A percentile compares a stretch with the other conserved stretches of the same genome.
phyloP scores from a whole-genome alignment of 1,140 invertebrate species.

The Zaprionus ornatus region DNA sequence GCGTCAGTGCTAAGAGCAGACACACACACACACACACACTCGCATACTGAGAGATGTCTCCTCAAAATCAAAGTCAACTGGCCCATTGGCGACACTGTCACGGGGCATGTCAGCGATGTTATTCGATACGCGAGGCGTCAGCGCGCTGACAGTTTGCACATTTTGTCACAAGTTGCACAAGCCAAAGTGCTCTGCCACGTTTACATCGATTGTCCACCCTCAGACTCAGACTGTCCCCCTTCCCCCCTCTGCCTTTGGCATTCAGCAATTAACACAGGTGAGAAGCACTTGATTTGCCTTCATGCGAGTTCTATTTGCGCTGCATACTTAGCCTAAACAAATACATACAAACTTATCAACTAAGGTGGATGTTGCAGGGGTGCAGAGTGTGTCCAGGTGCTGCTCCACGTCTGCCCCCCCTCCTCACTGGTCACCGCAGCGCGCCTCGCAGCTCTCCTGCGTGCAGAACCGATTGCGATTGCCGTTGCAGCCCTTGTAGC shows the following conservation, averaged over 20 bases:
- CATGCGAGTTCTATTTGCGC: conserved; percentile 30
- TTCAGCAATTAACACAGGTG: conserved; percentile 43
- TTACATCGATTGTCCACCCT: conserved; percentile 59
- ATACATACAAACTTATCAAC: conserved; percentile 54
- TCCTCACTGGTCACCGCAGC: conserved; percentile 59
- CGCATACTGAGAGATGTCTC: background rate
- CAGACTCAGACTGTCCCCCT: conserved; percentile 35
- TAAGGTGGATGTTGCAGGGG: conserved; percentile 10
- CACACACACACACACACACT: background rate
- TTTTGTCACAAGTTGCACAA: conserved; percentile 41
- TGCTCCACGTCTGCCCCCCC: no score
- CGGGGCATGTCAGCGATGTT: conserved; percentile 59
- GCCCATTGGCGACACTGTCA: conserved; percentile 70
- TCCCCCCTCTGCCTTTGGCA: conserved; percentile 12
- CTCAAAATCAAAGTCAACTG: conserved; percentile 63
- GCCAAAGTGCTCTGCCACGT: conserved; percentile 35
- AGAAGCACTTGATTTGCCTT: conserved; percentile 22
- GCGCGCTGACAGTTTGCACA: conserved; percentile 66
- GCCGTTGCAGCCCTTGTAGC: conserved; percentile 77
- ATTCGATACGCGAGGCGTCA: conserved; percentile 65
- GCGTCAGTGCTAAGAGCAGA: conserved; percentile 60
- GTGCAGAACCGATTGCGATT: conserved; percentile 79
- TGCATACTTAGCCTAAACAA: conserved; percentile 47
- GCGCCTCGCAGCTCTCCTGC: conserved; percentile 65
- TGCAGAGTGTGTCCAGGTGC: background rate